These are phyloP conservation scores for Drosophila flavopinicola DNA, from an alignment of 2,888 invertebrate species.

Conservation along the genomic window DNA sequence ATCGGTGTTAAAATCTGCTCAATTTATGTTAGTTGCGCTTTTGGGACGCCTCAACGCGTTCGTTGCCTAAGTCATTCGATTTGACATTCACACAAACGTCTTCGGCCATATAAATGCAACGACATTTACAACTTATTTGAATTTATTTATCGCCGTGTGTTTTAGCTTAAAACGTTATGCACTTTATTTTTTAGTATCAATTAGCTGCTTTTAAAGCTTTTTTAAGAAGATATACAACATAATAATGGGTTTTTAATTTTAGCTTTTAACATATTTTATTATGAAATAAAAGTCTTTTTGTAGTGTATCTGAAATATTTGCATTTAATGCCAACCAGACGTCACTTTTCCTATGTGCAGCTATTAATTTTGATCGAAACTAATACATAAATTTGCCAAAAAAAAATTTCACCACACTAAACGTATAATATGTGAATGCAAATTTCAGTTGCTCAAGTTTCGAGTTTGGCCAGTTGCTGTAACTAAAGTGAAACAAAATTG, in stretches of 20 bases:
- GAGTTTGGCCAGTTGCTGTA: slow-evolving; percentile 57
- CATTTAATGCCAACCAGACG: slow-evolving; percentile 28
- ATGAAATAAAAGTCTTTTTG: background rate
- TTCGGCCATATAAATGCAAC: slow-evolving; percentile 36
- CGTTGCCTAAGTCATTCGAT: slow-evolving; percentile 60
- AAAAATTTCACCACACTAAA: slow-evolving; percentile 54
- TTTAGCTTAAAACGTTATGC: slow-evolving; percentile 8
- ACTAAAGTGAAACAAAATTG: slow-evolving; percentile 67
- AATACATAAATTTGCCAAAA: slow-evolving; percentile 39
- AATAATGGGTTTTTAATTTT: too few relatives aligned
- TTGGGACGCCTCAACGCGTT: slow-evolving; percentile 29
- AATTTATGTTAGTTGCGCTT: slow-evolving; percentile 67
- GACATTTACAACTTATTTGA: slow-evolving; percentile 65
- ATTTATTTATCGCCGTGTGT: slow-evolving; percentile 35
- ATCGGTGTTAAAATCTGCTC: slow-evolving; percentile 55
- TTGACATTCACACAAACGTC: slow-evolving; percentile 48
- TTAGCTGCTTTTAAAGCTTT: too few relatives aligned
- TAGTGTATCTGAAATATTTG: slow-evolving; percentile 32
- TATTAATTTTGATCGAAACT: slow-evolving; percentile 38
- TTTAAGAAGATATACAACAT: too few relatives aligned
- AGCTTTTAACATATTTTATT: too few relatives aligned
- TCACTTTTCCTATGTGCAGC: slow-evolving; percentile 39
- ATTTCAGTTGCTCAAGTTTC: slow-evolving; percentile 72
- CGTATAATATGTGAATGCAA: slow-evolving; percentile 55
- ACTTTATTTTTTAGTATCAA: slow-evolving; percentile 18